These are phyloP conservation scores for Silvanus unidentatus DNA, from an alignment of 2,888 invertebrate genomes.

Conservation along the genomic window DNA sequence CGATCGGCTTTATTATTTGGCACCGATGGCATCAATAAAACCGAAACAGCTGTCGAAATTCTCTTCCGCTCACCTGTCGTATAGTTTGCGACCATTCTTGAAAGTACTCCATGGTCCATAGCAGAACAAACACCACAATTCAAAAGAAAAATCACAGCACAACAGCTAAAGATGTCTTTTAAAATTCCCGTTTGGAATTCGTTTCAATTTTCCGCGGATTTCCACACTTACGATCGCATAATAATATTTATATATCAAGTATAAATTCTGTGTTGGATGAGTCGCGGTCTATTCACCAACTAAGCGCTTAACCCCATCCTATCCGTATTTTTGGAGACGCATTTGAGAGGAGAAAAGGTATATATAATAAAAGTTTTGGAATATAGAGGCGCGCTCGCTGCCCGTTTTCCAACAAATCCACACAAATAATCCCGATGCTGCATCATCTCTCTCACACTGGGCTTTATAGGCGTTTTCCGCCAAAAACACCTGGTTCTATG, in stretches of 20 bases:
- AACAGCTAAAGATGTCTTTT: too few relatives aligned
- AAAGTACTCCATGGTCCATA: slow-evolving; percentile 48
- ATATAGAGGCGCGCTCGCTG: not conserved
- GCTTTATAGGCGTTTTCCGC: not conserved
- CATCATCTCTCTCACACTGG: not conserved
- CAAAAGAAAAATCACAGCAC: slow-evolving; percentile 2
- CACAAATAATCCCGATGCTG: not conserved
- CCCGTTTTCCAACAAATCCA: too few relatives aligned
- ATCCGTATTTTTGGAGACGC: slow-evolving; percentile 42
- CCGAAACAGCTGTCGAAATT: slow-evolving; percentile 4
- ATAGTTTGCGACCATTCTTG: slow-evolving; percentile 41
- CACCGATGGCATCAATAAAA: not conserved
- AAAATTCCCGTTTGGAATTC: too few relatives aligned
- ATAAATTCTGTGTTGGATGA: slow-evolving; percentile 7
- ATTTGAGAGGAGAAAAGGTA: slow-evolving; percentile 25
- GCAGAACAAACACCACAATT: slow-evolving; percentile 14
- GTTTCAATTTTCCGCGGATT: too few relatives aligned
- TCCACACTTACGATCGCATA: too few relatives aligned
- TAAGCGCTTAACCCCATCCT: slow-evolving; percentile 19
- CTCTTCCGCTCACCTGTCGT: not conserved
- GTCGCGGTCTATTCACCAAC: slow-evolving; percentile 32
- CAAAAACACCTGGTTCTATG: slow-evolving; percentile 1
- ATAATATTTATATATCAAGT: too few relatives aligned
- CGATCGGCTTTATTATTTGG: not conserved
- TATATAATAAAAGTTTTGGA: slow-evolving; percentile 1